These are phyloP conservation scores for Cuniculus paca DNA, from an alignment of 2,797 vertebrate genomes.

Conservation along the genomic window DNA sequence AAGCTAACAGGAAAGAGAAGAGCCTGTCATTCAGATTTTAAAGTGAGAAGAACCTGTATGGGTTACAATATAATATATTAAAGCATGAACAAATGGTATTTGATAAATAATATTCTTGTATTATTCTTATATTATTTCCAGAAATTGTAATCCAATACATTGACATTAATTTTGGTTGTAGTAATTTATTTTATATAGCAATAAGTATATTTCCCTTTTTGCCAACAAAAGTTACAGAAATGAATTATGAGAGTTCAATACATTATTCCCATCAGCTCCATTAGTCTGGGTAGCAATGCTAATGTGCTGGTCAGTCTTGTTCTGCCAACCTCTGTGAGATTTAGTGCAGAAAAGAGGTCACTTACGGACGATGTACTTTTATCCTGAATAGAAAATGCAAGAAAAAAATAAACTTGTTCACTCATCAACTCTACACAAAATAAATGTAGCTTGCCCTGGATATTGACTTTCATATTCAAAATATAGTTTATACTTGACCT, in stretches of 20 bases:
- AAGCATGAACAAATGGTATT: background rate
- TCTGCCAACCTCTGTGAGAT: background rate
- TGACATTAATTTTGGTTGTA: background rate
- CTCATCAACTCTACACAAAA: background rate
- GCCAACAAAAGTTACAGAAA: background rate
- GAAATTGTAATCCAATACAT: background rate
- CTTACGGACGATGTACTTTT: background rate
- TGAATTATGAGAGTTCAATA: background rate
- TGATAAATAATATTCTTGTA: background rate
- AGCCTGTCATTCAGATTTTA: background rate
- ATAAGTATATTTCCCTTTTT: background rate
- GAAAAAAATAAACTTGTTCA: background rate
- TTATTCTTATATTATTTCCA: background rate
- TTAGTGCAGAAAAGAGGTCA: background rate
- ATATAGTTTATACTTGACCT: background rate
- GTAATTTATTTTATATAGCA: conserved; percentile 1
- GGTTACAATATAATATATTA: background rate
- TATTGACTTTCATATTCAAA: background rate
- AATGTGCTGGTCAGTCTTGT: background rate
- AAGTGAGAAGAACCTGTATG: background rate
- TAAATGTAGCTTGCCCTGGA: background rate
- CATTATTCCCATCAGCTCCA: background rate
- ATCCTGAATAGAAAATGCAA: background rate
- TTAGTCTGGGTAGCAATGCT: background rate
- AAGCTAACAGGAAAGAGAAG: background rate